Evolutionary conservation across 2,888 invertebrate species (phyloP).

Genomic region (Tiliacea citrago): DNA sequence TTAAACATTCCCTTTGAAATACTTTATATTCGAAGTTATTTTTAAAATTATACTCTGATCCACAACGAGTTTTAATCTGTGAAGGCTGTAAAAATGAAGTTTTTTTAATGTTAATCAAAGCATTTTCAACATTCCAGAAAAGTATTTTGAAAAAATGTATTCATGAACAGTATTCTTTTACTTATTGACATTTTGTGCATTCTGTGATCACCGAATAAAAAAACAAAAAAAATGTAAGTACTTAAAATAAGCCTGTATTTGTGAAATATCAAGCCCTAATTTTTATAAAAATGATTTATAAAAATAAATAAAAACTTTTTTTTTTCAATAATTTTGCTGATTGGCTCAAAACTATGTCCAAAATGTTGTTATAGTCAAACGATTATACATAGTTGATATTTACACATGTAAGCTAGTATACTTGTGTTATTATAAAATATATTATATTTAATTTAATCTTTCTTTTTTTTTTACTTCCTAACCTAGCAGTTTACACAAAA

Average conservation of each 20-base stretch:
- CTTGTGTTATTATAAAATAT: conserved; percentile 87
- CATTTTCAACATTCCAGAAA: conserved; percentile 51
- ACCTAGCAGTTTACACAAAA: too few relatives aligned
- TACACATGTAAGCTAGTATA: conserved; percentile 82
- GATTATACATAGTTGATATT: conserved; percentile 70
- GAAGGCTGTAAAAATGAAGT: conserved; percentile 40
- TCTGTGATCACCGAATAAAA: conserved; percentile 55
- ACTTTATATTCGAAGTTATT: conserved; percentile 12
- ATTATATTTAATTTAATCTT: conserved; percentile 79
- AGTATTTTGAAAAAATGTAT: conserved; percentile 54
- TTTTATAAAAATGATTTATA: conserved; percentile 32
- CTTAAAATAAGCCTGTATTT: conserved; percentile 51
- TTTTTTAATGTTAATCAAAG: conserved; percentile 13
- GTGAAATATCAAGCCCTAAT: conserved; percentile 28
- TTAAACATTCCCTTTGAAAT: conserved; percentile 50
- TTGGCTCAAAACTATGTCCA: conserved; percentile 77
- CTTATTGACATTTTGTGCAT: conserved; percentile 55
- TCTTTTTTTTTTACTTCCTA: conserved; percentile 21
- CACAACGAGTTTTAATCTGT: conserved; percentile 24
- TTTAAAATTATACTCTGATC: conserved; percentile 23
- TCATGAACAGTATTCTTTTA: conserved; percentile 64
- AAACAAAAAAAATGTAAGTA: conserved; percentile 25
- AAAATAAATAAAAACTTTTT: background rate
- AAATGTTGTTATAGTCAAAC: conserved; percentile 71
- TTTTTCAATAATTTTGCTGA: conserved; percentile 64